Percentiles rank a stretch among this genome's conserved stretches.
Conservation (phyloP, 2,888 invertebrate genomes). For the Zygogramma bicolorata region DNA sequence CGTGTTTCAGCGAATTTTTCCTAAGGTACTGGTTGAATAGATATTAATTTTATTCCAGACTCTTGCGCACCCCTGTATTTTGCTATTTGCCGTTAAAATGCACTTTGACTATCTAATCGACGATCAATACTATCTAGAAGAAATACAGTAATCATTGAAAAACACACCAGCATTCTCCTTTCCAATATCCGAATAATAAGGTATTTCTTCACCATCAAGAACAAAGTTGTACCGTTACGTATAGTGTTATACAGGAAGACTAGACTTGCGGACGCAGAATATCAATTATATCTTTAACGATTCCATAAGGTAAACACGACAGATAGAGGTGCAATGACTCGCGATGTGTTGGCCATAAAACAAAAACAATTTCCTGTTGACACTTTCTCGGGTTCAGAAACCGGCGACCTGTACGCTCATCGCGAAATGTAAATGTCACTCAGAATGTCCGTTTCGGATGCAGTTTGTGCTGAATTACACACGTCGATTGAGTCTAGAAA, state of each 20-base stretch:
- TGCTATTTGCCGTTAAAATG: too few relatives aligned
- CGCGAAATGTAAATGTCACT: background rate
- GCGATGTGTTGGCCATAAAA: conserved; percentile 34
- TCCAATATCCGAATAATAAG: conserved; percentile 23
- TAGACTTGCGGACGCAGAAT: conserved; percentile 29
- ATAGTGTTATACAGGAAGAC: conserved; percentile 38
- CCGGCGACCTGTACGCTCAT: background rate
- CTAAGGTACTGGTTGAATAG: too few relatives aligned
- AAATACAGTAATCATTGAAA: background rate
- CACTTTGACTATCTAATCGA: too few relatives aligned
- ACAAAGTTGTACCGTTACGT: conserved; percentile 35
- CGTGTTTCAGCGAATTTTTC: too few relatives aligned
- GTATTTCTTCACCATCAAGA: conserved; percentile 24
- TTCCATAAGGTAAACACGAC: conserved; percentile 26
- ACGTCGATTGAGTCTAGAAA: background rate
- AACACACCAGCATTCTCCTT: background rate
- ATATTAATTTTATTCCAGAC: too few relatives aligned
- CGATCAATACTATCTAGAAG: too few relatives aligned
- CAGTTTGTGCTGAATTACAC: background rate
- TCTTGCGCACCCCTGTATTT: too few relatives aligned
- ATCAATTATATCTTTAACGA: conserved; percentile 35
- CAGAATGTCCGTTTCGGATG: background rate
- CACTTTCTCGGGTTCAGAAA: background rate
- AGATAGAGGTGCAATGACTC: conserved; percentile 30
- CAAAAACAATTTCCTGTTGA: conserved; percentile 22